phyloP scores from a whole-genome alignment of 2,888 invertebrate species.

The Athrips mouffetella region DNA sequence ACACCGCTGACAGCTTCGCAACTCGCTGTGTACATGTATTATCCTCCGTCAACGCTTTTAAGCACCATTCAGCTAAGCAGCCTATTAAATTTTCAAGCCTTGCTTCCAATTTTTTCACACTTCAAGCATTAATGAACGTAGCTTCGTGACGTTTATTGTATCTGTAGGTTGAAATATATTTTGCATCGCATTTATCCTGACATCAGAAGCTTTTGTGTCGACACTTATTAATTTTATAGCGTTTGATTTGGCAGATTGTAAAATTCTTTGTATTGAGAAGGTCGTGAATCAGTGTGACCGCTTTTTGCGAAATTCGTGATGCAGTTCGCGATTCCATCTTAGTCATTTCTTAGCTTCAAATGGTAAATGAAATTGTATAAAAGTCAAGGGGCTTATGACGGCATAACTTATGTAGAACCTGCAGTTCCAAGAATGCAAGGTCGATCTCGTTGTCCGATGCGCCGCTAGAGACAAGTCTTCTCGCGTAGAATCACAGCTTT shows the following conservation, averaged over 20 bases:
- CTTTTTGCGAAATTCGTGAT: slow-evolving; percentile 23
- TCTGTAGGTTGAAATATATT: background rate
- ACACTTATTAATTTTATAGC: slow-evolving; percentile 28
- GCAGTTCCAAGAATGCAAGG: slow-evolving; percentile 34
- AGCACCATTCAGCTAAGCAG: slow-evolving; percentile 44
- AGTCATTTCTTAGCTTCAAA: slow-evolving; percentile 13
- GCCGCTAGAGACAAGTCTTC: background rate
- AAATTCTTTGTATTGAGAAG: slow-evolving; percentile 26
- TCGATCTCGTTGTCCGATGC: slow-evolving; percentile 9
- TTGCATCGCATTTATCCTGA: background rate
- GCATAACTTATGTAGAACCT: slow-evolving; percentile 32
- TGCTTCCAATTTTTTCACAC: slow-evolving; percentile 29
- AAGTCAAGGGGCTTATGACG: slow-evolving; percentile 27
- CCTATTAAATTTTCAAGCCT: slow-evolving; percentile 33
- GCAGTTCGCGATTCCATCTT: slow-evolving; percentile 5
- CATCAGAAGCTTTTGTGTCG: slow-evolving; percentile 20
- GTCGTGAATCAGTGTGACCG: slow-evolving; percentile 42
- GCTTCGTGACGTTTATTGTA: background rate
- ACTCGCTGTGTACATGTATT: slow-evolving; percentile 34
- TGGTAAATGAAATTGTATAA: slow-evolving; percentile 24
- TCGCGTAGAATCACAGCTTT: background rate
- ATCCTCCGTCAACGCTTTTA: slow-evolving; percentile 16
- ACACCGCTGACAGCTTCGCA: slow-evolving; percentile 41
- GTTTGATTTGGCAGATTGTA: slow-evolving; percentile 39
- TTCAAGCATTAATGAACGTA: slow-evolving; percentile 38